Percentiles rank a stretch among this genome's conserved stretches.
Conservation (phyloP, 2,113 vertebrate species). For the Caracal caracal region DNA sequence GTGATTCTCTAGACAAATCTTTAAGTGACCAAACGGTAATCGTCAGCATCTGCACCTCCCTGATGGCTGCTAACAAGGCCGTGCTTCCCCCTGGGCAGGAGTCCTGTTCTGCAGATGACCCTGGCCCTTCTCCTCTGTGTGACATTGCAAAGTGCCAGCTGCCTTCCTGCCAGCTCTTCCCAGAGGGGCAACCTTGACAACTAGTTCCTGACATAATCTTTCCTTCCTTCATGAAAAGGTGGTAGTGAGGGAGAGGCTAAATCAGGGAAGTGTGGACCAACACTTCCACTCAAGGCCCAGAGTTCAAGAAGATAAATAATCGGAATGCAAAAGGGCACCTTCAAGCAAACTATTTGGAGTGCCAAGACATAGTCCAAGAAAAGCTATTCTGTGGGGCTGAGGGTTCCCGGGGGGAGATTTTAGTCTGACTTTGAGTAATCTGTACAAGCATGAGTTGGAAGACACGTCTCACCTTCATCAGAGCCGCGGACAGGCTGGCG, state of each 20-base stretch:
- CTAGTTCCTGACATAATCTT: not conserved
- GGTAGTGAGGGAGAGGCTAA: not conserved
- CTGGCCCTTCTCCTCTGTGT: no score
- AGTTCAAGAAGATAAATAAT: not conserved
- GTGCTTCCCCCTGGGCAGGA: not conserved
- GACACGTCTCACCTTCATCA: conserved; percentile 93
- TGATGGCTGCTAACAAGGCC: not conserved
- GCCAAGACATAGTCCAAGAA: not conserved
- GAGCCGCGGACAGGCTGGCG: conserved; percentile 93
- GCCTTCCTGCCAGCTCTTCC: not conserved
- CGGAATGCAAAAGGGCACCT: not conserved
- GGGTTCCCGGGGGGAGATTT: not conserved
- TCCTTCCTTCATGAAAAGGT: not conserved
- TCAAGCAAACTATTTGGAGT: not conserved
- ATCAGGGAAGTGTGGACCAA: not conserved
- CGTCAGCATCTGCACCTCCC: not conserved
- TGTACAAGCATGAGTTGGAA: not conserved
- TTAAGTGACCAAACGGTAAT: not conserved
- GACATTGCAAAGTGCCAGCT: not conserved
- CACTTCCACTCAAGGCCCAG: not conserved
- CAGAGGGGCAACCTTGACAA: not conserved
- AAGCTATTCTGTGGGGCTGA: not conserved
- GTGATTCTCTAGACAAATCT: not conserved
- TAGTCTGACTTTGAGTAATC: not conserved
- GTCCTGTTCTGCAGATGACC: not conserved